A percentile compares a stretch with the other conserved stretches of the same genome.
These are phyloP conservation scores for Nephotettix cincticeps DNA, from an alignment of 1,140 invertebrate species.

Conservation along the genomic window DNA sequence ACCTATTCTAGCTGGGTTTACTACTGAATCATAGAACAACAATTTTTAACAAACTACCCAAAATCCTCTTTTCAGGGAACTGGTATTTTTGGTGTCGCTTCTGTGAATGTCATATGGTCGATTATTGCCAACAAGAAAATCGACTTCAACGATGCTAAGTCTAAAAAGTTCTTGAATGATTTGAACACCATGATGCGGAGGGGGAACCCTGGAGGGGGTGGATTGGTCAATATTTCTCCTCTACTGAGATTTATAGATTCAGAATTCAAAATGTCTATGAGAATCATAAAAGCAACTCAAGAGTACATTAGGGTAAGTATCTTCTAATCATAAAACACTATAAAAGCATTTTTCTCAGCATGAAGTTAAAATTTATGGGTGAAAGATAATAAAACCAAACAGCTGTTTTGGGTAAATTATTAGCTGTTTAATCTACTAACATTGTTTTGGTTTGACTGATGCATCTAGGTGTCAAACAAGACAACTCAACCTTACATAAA, in stretches of 20 bases:
- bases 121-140: constrained; percentile 47
- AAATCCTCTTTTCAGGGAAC: constrained; percentile 43
- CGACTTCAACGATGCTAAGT: constrained; percentile 26
- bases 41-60: too few species aligned
- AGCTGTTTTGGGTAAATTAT: too few species aligned
- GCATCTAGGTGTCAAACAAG: too few species aligned
- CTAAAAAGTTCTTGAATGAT: constrained; percentile 27
- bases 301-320: constrained; percentile 51
- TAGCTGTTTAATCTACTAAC: too few species aligned
- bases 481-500: too few species aligned
- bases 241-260: not conserved
- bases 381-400: too few species aligned
- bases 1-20: too few species aligned
- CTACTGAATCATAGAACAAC: too few species aligned
- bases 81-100: constrained; percentile 45
- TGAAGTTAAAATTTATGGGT: too few species aligned
- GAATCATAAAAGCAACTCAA: constrained; percentile 46
- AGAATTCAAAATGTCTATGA: constrained; percentile 27
- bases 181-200: constrained; percentile 16
- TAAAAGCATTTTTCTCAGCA: too few species aligned
- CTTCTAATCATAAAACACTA: too few species aligned
- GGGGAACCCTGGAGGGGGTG: not conserved
- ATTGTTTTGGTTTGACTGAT: too few species aligned
- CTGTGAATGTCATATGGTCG: constrained; percentile 52
- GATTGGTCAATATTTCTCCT: not conserved